Conservation (phyloP, 2,797 vertebrate genomes). For the Clangula hyemalis region DNA sequence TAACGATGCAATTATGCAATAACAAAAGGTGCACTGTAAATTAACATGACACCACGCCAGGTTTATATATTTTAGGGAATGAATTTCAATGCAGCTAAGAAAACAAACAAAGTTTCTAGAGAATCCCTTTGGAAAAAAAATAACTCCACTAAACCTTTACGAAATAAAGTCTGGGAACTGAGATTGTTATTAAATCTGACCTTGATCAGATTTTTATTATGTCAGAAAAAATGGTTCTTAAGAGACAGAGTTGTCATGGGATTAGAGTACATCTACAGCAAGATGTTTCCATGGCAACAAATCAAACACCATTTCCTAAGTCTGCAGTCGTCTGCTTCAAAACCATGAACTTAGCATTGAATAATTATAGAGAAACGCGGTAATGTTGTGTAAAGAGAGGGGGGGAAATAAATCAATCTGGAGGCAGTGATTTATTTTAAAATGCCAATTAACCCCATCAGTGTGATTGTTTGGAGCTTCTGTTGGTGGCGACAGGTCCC, state of each 20-base stretch:
- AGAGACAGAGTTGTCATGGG: slow-evolving; percentile 83
- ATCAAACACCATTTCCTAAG: slow-evolving; percentile 82
- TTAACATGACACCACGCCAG: slow-evolving; percentile 68
- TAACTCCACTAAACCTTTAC: slow-evolving; percentile 65
- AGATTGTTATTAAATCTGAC: slow-evolving; percentile 84
- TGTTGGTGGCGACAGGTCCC: slow-evolving; percentile 62
- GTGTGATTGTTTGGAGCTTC: slow-evolving; percentile 63
- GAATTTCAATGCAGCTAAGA: slow-evolving; percentile 62
- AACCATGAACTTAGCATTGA: slow-evolving; percentile 83
- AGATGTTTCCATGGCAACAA: slow-evolving; percentile 85
- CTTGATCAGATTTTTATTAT: slow-evolving; percentile 84
- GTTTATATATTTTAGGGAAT: slow-evolving; percentile 66
- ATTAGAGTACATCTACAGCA: slow-evolving; percentile 84
- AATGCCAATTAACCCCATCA: slow-evolving; percentile 82
- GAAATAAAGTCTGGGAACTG: slow-evolving; percentile 75
- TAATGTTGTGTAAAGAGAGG: slow-evolving; percentile 77
- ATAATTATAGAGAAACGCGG: slow-evolving; percentile 82
- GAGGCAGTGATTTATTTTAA: slow-evolving; percentile 79
- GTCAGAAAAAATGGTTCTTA: slow-evolving; percentile 81
- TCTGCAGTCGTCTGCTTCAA: slow-evolving; percentile 80
- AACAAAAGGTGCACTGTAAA: slow-evolving; percentile 75
- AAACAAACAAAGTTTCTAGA: slow-evolving; percentile 73
- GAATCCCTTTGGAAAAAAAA: slow-evolving; percentile 67
- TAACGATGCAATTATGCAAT: slow-evolving; percentile 76
- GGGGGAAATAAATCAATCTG: slow-evolving; percentile 76